phyloP scores from a whole-genome alignment of 2,113 vertebrate genomes.

The Meleagris gallopavo region DNA sequence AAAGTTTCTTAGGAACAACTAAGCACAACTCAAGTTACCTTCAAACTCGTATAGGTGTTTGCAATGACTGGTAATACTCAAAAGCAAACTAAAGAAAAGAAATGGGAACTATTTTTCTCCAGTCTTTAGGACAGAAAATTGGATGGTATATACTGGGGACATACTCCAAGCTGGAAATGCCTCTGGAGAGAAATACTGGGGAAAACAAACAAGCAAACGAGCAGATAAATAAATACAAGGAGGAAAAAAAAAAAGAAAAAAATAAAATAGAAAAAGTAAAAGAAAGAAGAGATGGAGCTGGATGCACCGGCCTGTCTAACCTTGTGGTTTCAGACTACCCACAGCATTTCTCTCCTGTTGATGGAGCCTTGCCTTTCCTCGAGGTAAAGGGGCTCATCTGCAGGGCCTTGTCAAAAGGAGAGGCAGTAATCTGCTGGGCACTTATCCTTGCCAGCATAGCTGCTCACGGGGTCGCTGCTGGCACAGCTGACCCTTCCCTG shows the following conservation, averaged over 20 bases:
- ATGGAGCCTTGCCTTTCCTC: background rate
- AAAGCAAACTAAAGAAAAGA: background rate
- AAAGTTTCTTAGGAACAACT: background rate
- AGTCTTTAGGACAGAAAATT: background rate
- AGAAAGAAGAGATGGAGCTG: background rate
- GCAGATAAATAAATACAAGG: background rate
- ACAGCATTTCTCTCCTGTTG: background rate
- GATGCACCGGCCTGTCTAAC: rapidly evolving
- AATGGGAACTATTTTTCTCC: background rate
- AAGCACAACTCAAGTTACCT: background rate
- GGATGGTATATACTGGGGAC: background rate
- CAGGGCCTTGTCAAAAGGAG: background rate
- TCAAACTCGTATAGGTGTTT: background rate
- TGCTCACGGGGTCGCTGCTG: too few species aligned
- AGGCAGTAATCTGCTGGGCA: background rate
- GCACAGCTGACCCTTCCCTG: background rate
- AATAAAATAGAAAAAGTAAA: background rate
- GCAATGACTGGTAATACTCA: background rate
- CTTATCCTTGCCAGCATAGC: too few species aligned
- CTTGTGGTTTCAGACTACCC: background rate
- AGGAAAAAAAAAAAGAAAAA: too few species aligned
- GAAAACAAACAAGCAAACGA: too few species aligned
- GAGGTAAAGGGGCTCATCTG: too few species aligned
- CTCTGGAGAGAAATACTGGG: background rate
- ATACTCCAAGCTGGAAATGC: rapidly evolving